Conservation (phyloP, 2,797 vertebrate species). For the Fringilla coelebs region DNA sequence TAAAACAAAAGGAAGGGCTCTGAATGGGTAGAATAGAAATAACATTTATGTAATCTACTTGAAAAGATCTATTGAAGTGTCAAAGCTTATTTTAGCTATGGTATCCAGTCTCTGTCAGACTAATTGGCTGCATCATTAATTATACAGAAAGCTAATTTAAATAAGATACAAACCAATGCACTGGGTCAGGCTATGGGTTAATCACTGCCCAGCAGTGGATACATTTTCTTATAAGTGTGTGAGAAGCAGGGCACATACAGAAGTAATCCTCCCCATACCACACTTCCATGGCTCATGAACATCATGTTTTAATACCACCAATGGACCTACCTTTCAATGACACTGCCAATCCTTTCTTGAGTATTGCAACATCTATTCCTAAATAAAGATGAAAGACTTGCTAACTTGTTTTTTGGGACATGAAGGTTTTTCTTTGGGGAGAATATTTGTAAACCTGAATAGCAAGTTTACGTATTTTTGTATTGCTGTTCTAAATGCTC, state of each 20-base stretch:
- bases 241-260: not conserved
- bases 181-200: not conserved
- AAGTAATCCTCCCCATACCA: rapidly evolving
- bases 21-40: not conserved
- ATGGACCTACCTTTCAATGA: not conserved
- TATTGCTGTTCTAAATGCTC: not conserved
- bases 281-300: not conserved
- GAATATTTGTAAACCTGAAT: not conserved
- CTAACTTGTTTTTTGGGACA: not conserved
- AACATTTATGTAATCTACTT: not conserved
- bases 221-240: not conserved
- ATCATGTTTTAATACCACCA: not conserved
- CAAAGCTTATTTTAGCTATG: not conserved
- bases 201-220: not conserved
- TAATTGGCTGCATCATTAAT: slow-evolving; percentile 35
- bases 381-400: not conserved
- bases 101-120: not conserved
- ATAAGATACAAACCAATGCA: slow-evolving; percentile 11
- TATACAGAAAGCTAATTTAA: slow-evolving; percentile 47
- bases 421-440: not conserved
- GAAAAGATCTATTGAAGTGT: not conserved
- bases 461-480: not conserved
- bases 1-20: not conserved
- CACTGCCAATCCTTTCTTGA: not conserved
- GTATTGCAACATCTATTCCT: not conserved